Evolutionary conservation across 2,797 vertebrate species (phyloP).

Genomic region (Enteromius anoplus): DNA sequence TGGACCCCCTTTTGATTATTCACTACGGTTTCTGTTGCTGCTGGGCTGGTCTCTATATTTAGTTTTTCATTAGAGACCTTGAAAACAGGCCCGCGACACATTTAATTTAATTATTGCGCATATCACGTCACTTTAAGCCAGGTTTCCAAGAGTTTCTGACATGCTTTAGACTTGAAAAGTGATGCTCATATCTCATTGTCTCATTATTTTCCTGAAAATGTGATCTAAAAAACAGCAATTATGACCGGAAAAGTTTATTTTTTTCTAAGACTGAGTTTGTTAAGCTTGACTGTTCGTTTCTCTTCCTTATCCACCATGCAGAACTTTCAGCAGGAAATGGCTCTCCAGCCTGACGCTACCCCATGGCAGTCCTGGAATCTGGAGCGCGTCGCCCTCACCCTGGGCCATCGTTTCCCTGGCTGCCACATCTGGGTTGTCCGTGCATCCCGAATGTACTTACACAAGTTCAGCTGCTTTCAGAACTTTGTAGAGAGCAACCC

Average conservation of each 20-base stretch:
- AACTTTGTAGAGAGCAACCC: constrained; percentile 95
- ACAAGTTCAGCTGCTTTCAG: constrained; percentile 97
- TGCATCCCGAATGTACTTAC: constrained; percentile 91
- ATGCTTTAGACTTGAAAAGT: not conserved
- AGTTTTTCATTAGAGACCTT: constrained; percentile 21
- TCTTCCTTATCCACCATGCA: constrained; percentile 66
- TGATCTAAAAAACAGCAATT: not conserved
- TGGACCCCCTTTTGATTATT: not conserved
- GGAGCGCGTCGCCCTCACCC: constrained; percentile 84
- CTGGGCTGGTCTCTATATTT: constrained; percentile 23
- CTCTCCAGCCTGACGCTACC: constrained; percentile 85
- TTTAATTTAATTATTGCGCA: not conserved
- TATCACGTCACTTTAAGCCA: not conserved
- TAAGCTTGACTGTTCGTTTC: not conserved
- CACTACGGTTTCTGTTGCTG: not conserved
- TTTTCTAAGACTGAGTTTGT: too few relatives aligned
- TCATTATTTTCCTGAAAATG: not conserved
- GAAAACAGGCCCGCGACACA: not conserved
- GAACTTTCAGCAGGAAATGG: constrained; percentile 94
- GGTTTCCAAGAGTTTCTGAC: not conserved
- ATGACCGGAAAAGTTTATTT: not conserved
- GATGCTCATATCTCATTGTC: not conserved
- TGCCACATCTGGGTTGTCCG: constrained; percentile 90
- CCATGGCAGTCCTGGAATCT: constrained; percentile 93
- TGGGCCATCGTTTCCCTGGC: constrained; percentile 85